These are phyloP conservation scores for Plutella xylostella DNA, from an alignment of 2,888 invertebrate genomes.

Conservation along the genomic window DNA sequence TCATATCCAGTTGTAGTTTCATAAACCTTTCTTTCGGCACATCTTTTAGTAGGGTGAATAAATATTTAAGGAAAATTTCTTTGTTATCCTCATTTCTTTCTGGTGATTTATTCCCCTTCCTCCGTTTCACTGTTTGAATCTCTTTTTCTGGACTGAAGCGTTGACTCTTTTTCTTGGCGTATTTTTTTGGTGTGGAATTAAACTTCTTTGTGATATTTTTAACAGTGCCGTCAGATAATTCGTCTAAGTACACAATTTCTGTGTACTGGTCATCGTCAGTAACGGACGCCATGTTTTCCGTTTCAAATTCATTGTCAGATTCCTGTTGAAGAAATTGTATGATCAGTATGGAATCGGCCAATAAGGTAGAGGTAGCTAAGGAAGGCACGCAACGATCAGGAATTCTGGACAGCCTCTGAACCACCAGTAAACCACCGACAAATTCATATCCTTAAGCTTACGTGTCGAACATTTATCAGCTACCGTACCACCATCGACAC, in stretches of 20 bases:
- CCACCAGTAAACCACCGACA: no score
- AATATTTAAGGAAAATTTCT: conserved; percentile 32
- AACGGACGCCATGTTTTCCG: not conserved
- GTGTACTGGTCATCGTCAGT: not conserved
- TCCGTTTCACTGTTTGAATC: not conserved
- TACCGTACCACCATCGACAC: no score
- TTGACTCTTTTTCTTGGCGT: not conserved
- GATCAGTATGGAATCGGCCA: no score
- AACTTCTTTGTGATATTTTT: no score
- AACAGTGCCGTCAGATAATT: no score
- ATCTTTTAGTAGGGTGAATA: conserved; percentile 33
- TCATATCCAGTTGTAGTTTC: conserved; percentile 39
- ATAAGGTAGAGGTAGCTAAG: no score
- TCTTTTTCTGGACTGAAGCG: not conserved
- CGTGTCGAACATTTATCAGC: no score
- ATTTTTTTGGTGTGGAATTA: no score
- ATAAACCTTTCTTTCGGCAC: conserved; percentile 28
- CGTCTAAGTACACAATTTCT: not conserved
- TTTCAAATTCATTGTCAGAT: not conserved
- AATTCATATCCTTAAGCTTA: no score
- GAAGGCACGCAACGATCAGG: no score
- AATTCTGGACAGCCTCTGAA: no score
- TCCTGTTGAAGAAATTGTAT: not conserved
- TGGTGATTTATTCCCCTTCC: not conserved
- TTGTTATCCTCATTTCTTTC: no score